Conservation (phyloP, 2,797 vertebrate genomes). For the Muraenolepis orangiensis region DNA sequence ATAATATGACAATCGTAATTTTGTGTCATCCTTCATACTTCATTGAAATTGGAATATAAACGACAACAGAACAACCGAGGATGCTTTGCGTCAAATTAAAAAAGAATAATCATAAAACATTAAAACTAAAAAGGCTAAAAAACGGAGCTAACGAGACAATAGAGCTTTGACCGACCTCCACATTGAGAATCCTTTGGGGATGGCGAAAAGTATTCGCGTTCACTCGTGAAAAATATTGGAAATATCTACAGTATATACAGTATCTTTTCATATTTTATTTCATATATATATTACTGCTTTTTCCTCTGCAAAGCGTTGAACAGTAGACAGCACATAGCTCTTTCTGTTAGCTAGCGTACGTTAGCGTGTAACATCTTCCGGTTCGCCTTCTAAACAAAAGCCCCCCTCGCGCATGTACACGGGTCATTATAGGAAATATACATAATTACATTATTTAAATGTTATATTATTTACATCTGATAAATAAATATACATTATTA, state of each 20-base stretch:
- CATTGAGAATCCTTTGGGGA: slow-evolving; percentile 49
- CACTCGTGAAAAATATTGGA: slow-evolving; percentile 16
- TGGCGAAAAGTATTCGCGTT: slow-evolving; percentile 48
- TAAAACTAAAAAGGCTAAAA: slow-evolving; percentile 24
- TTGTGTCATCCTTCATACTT: background rate
- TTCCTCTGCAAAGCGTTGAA: background rate
- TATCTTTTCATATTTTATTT: slow-evolving; percentile 11
- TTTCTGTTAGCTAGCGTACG: background rate
- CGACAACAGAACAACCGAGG: background rate
- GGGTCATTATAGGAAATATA: no score
- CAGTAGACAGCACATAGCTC: background rate
- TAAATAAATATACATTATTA: no score
- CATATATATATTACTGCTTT: background rate
- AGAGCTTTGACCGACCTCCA: slow-evolving; percentile 64
- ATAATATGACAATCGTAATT: no score
- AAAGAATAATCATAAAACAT: background rate
- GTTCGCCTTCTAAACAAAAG: background rate
- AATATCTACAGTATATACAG: slow-evolving; percentile 18
- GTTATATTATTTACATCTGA: no score
- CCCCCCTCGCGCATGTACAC: no score
- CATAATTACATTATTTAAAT: no score
- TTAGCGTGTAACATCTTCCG: background rate
- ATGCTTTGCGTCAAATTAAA: background rate
- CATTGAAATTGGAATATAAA: background rate
- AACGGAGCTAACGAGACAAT: slow-evolving; percentile 66